Base-by-base conservation (phyloP, 2,113 vertebrate species). In the Pituophis catenifer region DNA sequence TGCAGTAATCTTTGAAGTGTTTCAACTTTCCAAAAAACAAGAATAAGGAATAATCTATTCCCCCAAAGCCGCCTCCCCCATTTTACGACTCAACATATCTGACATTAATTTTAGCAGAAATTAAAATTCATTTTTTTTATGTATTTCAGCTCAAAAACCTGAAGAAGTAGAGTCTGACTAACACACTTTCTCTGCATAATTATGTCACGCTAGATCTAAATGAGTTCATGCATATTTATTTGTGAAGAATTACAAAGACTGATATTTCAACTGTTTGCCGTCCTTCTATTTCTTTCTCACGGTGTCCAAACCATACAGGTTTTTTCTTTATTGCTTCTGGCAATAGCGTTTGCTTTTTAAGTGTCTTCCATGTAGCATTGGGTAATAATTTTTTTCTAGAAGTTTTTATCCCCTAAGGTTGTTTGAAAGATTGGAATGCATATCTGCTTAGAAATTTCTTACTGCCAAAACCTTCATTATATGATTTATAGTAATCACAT, bases 291-390 rank as follows among this genome's bases (percentile, higher is more conserved):
- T n/a, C 38, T 59, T 59, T 15, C 26, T 12, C 38, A 17, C 15
- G 15, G 19, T 59, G 81, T 59, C 44, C 94, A 93, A 92, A 85
- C 89, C 59, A 52, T 70, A 75, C 9, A 5, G 91, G 44, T 3
- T 48, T 26, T 89, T 81, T 90, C 19, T 23, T 59, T 89, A 93
- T 90, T 13, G 0, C 52, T 92, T 94, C 93, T 38, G 24, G 38
- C 75, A 48, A n/a, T 89, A 93, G 48, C 23, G 11, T 94, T 95
- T 94, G 62, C 90, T 86, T 94, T 95, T 15, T 59, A 91, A 44
- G 26, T 1, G 1, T 91, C 55, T 33, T 62, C 54, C 55, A 89
- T 55, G 91, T 93, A 93, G 57, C 38, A 29, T 59, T 91, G 92
- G 44, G 33, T 29, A 94, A 95, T 92, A 70, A 0, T 29, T 65